These are phyloP conservation scores for Indri indri DNA, from an alignment of 2,113 vertebrate species.

Conservation along the genomic window DNA sequence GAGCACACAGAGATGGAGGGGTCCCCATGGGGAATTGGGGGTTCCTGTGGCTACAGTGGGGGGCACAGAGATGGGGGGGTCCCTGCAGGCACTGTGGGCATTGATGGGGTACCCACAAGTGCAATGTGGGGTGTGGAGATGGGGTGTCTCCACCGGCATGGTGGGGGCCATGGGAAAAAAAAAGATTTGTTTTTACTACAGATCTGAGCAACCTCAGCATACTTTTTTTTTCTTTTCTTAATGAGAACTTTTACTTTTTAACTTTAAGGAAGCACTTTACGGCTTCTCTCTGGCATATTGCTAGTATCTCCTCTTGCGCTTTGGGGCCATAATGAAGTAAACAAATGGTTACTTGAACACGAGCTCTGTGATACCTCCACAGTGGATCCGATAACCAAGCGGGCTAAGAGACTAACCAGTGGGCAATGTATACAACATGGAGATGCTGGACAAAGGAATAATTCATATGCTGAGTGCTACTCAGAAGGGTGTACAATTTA, in stretches of 20 bases:
- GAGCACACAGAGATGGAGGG: too few species aligned
- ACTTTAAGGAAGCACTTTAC: neutral
- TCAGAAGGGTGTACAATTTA: neutral
- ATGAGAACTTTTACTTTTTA: neutral
- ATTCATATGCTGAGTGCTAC: neutral
- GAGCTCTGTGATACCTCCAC: neutral
- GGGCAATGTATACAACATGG: too few species aligned
- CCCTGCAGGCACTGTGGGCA: too few species aligned
- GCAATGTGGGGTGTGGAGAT: too few species aligned
- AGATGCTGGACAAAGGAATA: neutral
- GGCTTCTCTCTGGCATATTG: neutral
- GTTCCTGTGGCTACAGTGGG: too few species aligned
- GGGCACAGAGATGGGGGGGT: too few species aligned
- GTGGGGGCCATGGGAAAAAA: neutral
- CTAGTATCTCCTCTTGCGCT: neutral
- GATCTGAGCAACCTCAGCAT: neutral
- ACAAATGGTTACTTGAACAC: neutral
- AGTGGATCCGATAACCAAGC: neutral
- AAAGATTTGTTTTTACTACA: neutral
- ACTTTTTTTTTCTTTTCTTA: neutral
- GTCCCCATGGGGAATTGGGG: too few species aligned
- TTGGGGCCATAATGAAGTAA: neutral
- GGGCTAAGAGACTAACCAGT: neutral
- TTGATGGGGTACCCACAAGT: too few species aligned
- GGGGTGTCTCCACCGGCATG: too few species aligned